Evolutionary conservation across 2,888 invertebrate genomes (phyloP), one percentile per base, ranked within the genome.

Genomic region (Sussaba pulchella): DNA sequence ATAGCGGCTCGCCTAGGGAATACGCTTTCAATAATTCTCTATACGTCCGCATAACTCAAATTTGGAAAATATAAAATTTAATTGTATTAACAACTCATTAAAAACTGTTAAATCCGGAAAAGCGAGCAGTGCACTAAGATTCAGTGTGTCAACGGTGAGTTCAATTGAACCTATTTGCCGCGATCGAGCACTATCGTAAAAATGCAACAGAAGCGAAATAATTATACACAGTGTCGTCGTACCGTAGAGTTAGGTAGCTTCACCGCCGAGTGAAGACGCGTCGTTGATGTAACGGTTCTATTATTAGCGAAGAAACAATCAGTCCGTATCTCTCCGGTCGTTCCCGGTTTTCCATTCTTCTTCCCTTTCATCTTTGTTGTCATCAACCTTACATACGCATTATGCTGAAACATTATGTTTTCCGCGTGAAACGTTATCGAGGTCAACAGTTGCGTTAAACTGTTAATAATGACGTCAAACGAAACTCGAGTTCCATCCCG

Each of bases 371-470:
- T 41, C 45, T 31, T 26, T 47, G 64, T 64, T 47, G 61, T 17
- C 10, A 12, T 47, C 47, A 31, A 47, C 36, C 64, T 47, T 47
- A 31, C 63, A 41, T 31, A 31, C 45, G 45, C 52, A 21, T 52
- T 57, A 47, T 17, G n/a, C 47, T 41, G 21, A 31, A 12, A 64
- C 17, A 64, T 26, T 21, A 12, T 39, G 36, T 19, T 36, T 19
- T 43, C 59, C 19, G 47, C 66, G 9, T 50, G 6, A 21, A 21
- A 3, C 21, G 50, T 52, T 52, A 67, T 67, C 50, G 52, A 39
- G 67, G 67, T 67, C 67, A 67, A 24, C 24, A 24, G 52, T 52
- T n/a, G 67, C 67, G 39, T 52, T 39, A n/a, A 31, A 36, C 57
- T 31, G 36, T 50, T 50, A n/a, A 52, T 50, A 39, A 47, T 39